Evolutionary conservation across 2,888 invertebrate species (phyloP), one percentile per base, ranked within the genome.

Genomic region (Ormyrus thymus): DNA sequence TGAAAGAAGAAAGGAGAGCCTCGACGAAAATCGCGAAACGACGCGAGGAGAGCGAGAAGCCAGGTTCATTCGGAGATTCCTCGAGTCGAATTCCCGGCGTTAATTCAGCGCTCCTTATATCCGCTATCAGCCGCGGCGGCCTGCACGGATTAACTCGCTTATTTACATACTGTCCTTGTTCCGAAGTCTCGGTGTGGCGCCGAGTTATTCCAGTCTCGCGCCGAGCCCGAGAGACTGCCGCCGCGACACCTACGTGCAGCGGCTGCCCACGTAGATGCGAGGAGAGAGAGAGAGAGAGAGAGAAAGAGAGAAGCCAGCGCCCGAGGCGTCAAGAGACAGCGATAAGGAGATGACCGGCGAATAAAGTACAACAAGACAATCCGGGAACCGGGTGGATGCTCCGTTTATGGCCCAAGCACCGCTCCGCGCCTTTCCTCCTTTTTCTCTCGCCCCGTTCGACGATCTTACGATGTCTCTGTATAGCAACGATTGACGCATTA

Each of bases 111-210:
- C 51, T 69, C 69, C 64, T 65, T 64, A 7, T 48, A 13, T 9
- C 48, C 56, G 51, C 58, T 51, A 53, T 45, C 29, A 56, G 55
- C 53, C 13, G 11, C 43, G 11, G 51, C 56, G 43, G 15, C 45
- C 59, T 64, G 62, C 55, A 50, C 55, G 76, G 76, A 48, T 70
- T 77, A 77, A 55, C 65, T 65, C 64, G 77, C 71, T 71, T 71
- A 77, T 77, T 77, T 77, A 65, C 77, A 77, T 77, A 72, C 71
- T 71, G 71, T 71, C 71, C 68, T 62, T 62, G 78, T 74, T 73
- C 73, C 51, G 51, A 64, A 69, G 46, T 72, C 53, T 43, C 29
- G 3, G 29, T 29, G 48, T 55, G 45, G 71, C 65, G 65, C 76
- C 61, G 61, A 76, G 76, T 69, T 76, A 69, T 76, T 76, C 76